Percentiles rank a stretch among this genome's conserved stretches.
phyloP scores from a whole-genome alignment of 2,888 invertebrate species.

The Cheilosia vulpina region DNA sequence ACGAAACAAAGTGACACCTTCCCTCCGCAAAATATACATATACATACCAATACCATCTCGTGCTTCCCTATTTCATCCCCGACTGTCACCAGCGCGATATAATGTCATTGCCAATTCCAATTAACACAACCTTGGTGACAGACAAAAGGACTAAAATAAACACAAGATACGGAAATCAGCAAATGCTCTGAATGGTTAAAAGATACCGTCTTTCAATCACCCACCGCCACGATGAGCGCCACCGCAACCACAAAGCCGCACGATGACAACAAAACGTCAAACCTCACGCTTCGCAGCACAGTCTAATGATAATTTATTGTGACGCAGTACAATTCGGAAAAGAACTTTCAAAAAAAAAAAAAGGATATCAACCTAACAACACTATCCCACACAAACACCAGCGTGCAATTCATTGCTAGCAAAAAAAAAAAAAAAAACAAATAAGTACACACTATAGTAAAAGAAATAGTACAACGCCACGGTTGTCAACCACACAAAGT shows the following conservation, averaged over 20 bases:
- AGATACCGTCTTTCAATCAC: slow-evolving; percentile 55
- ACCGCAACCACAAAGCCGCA: slow-evolving; percentile 46
- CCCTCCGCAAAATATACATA: slow-evolving; percentile 4
- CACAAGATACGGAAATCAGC: slow-evolving; percentile 39
- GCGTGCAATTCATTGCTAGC: slow-evolving; percentile 32
- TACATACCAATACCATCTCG: neutral
- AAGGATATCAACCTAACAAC: slow-evolving; percentile 50
- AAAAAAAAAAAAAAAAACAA: slow-evolving; percentile 8
- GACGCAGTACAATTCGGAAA: slow-evolving; percentile 54
- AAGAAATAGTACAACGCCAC: slow-evolving; percentile 50
- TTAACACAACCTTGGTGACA: slow-evolving; percentile 15
- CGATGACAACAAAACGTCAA: slow-evolving; percentile 61
- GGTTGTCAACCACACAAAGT: slow-evolving; percentile 73
- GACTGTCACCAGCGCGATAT: slow-evolving; percentile 15
- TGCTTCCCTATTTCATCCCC: neutral
- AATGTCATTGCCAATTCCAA: slow-evolving; percentile 36
- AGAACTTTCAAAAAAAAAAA: slow-evolving; percentile 10
- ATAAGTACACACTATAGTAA: slow-evolving; percentile 1
- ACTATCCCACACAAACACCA: slow-evolving; percentile 30
- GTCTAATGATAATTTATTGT: slow-evolving; percentile 73
- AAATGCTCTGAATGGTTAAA: slow-evolving; percentile 51
- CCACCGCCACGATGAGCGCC: neutral
- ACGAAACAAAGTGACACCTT: neutral
- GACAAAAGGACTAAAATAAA: slow-evolving; percentile 1
- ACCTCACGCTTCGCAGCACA: slow-evolving; percentile 62